A percentile compares a stretch with the other conserved stretches of the same genome.
These are phyloP conservation scores for roundworm (Caenorhabditis elegans) DNA, from an alignment of 1,140 invertebrate genomes.

Conservation along the genomic window DNA sequence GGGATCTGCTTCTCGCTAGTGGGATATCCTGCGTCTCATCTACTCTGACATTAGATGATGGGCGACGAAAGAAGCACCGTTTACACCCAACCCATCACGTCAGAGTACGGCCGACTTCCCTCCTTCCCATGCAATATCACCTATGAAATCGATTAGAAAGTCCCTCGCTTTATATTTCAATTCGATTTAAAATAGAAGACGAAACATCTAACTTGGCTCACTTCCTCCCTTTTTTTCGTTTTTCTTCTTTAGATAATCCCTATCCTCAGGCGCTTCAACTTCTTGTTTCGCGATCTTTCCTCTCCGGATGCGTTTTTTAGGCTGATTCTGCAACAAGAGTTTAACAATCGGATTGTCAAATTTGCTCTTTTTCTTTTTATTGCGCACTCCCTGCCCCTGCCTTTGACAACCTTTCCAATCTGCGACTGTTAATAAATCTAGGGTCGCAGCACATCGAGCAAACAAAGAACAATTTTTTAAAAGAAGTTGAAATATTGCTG, in stretches of 20 bases:
- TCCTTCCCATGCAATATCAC: constrained; percentile 19
- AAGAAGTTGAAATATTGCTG: background rate
- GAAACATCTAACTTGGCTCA: background rate
- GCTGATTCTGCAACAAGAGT: background rate
- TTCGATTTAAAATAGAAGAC: background rate
- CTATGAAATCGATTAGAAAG: background rate
- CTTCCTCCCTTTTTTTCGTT: background rate
- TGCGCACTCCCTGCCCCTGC: background rate
- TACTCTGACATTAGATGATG: background rate
- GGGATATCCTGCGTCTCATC: background rate
- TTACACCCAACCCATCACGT: constrained; percentile 23
- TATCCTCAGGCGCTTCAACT: background rate
- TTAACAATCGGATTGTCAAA: background rate
- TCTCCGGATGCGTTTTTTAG: background rate
- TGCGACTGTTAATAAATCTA: background rate
- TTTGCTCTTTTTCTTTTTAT: background rate
- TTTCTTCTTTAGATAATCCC: background rate
- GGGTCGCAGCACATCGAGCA: constrained; percentile 4
- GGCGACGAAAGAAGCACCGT: constrained; percentile 1
- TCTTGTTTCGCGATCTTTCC: background rate
- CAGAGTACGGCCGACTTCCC: background rate
- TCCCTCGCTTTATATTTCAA: background rate
- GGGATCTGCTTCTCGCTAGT: background rate
- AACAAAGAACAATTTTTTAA: constrained; percentile 1
- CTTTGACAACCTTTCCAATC: background rate